A percentile compares a stretch with the other conserved stretches of the same genome.
phyloP scores from a whole-genome alignment of 2,888 invertebrate species.

The Hydroisotoma schaefferi region DNA sequence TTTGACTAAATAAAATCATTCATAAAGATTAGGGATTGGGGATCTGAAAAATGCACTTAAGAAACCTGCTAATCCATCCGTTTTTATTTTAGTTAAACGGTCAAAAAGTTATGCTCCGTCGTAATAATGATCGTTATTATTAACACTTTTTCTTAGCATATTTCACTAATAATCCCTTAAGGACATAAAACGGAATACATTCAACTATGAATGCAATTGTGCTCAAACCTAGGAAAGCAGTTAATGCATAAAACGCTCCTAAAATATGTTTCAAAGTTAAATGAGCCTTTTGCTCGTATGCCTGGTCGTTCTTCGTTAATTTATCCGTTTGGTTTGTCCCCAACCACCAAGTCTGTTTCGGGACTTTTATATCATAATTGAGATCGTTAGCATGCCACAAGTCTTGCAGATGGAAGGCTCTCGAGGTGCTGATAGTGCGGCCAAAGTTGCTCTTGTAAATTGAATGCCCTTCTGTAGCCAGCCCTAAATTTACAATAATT shows the following conservation, averaged over 20 bases:
- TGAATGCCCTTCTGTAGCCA: constrained; percentile 16
- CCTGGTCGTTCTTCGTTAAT: neutral
- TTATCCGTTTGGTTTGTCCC: constrained; percentile 26
- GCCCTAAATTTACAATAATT: constrained; percentile 14
- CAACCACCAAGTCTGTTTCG: constrained; percentile 28
- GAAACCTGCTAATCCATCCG: no score
- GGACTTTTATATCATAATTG: constrained; percentile 18
- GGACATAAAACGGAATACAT: no score
- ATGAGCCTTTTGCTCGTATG: constrained; percentile 14
- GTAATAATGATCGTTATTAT: no score
- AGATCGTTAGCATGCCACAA: constrained; percentile 24
- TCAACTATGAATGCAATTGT: neutral
- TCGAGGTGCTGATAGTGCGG: constrained; percentile 7
- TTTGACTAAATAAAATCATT: no score
- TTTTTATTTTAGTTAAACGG: no score
- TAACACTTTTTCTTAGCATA: no score
- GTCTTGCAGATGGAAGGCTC: constrained; percentile 5
- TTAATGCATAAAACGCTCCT: constrained; percentile 18
- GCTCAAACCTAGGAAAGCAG: neutral
- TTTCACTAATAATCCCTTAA: no score
- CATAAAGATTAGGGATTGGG: no score
- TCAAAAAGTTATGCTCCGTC: no score
- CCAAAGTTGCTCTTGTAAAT: constrained; percentile 25
- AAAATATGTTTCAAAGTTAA: constrained; percentile 26
- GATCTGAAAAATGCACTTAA: no score